A percentile compares a stretch with the other conserved stretches of the same genome.
Conservation (phyloP, 1,140 invertebrate species). For the Samia ricini region DNA sequence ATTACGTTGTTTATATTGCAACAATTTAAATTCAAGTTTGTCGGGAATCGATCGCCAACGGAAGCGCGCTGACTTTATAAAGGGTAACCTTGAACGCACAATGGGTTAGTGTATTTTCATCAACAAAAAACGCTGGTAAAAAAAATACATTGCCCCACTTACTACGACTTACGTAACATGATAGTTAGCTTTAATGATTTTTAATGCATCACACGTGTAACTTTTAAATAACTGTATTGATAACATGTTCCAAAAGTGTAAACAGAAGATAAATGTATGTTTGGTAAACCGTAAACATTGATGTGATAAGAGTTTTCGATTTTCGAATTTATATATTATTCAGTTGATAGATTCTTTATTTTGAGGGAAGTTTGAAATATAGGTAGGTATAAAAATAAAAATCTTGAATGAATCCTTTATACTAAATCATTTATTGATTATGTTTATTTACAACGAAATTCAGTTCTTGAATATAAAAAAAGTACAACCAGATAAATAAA, state of each 20-base stretch:
- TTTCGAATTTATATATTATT: too few species aligned
- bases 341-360: too few species aligned
- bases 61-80: slow-evolving; percentile 60
- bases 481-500: too few species aligned
- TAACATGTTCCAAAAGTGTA: slow-evolving; percentile 11
- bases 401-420: too few species aligned
- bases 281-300: background rate
- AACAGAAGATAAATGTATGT: slow-evolving; percentile 5
- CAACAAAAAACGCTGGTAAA: slow-evolving; percentile 40
- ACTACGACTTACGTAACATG: slow-evolving; percentile 17
- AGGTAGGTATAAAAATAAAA: too few species aligned
- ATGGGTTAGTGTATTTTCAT: slow-evolving; percentile 61
- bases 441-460: too few species aligned
- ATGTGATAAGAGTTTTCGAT: background rate
- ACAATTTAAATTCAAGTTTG: slow-evolving; percentile 14
- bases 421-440: too few species aligned
- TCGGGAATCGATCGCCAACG: slow-evolving; percentile 25
- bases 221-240: slow-evolving; percentile 19
- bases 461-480: too few species aligned
- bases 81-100: slow-evolving; percentile 66
- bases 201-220: slow-evolving; percentile 13
- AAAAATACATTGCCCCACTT: slow-evolving; percentile 38
- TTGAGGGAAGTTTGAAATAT: too few species aligned
- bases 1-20: background rate
- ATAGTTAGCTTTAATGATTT: slow-evolving; percentile 10